phyloP scores from a whole-genome alignment of 1,140 invertebrate species.

The Caenorhabditis inopinata region DNA sequence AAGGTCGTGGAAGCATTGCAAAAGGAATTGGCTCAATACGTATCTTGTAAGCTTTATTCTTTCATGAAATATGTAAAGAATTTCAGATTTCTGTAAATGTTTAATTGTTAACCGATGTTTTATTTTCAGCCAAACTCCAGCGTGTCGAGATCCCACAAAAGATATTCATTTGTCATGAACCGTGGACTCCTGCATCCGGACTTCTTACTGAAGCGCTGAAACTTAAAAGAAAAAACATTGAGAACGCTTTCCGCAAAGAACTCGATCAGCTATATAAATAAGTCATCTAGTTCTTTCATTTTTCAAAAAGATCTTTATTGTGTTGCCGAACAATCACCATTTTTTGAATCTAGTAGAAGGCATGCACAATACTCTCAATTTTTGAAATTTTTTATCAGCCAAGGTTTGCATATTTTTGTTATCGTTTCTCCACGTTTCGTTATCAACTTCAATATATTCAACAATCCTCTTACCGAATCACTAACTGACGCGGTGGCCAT shows the following conservation, averaged over 20 bases:
- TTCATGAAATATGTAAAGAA: no score
- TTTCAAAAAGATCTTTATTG: no score
- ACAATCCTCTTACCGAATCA: not conserved
- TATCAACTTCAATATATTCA: not conserved
- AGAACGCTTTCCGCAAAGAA: constrained; percentile 84
- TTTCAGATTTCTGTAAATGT: no score
- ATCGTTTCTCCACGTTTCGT: not conserved
- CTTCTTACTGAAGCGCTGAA: constrained; percentile 96
- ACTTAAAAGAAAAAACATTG: constrained; percentile 89
- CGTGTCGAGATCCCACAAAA: constrained; percentile 89
- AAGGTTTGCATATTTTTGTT: not conserved
- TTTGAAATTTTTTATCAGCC: not conserved
- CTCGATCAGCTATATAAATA: constrained; percentile 84
- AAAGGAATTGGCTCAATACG: constrained; percentile 59
- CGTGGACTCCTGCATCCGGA: constrained; percentile 93
- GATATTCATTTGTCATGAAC: constrained; percentile 81
- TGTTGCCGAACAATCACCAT: no score
- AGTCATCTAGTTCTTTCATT: not conserved
- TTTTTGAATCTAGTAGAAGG: not conserved
- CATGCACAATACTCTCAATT: constrained; percentile 14
- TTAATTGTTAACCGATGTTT: no score
- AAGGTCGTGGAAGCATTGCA: constrained; percentile 54
- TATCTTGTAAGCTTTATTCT: constrained; percentile 46
- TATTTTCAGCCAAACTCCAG: constrained; percentile 68
- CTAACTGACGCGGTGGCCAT: constrained; percentile 22